Percentiles rank a stretch among this genome's conserved stretches.
These are phyloP conservation scores for Malurus elegans DNA, from an alignment of 2,113 vertebrate species.

Conservation along the genomic window DNA sequence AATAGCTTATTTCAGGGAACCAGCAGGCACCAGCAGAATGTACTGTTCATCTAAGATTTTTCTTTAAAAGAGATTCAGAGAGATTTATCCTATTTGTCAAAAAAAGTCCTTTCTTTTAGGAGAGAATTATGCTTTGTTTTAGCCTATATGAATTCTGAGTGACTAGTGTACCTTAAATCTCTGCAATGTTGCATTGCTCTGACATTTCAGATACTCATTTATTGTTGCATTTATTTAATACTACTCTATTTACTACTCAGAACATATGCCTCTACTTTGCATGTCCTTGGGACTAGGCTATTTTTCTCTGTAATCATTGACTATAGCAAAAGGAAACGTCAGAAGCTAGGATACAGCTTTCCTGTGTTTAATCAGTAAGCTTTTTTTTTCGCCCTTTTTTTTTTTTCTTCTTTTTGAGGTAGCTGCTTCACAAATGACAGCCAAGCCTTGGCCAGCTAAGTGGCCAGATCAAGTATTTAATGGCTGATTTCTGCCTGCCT, in stretches of 20 bases:
- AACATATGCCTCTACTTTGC: neutral
- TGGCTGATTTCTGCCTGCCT: neutral
- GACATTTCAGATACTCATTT: neutral
- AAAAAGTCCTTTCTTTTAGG: neutral
- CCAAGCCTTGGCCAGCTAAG: neutral
- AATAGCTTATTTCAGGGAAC: slow-evolving; percentile 4
- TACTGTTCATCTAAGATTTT: neutral
- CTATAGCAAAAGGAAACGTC: neutral
- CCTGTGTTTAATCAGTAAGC: neutral
- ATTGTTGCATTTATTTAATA: neutral
- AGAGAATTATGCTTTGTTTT: neutral
- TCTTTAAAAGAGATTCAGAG: neutral
- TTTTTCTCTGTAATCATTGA: neutral
- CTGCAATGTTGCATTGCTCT: neutral
- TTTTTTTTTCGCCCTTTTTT: neutral
- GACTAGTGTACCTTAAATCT: neutral
- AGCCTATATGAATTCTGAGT: neutral
- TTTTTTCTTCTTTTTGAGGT: neutral
- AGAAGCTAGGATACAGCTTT: neutral
- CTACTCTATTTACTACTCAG: neutral
- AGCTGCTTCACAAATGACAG: neutral
- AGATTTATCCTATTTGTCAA: neutral
- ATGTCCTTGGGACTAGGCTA: neutral
- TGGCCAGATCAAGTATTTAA: neutral
- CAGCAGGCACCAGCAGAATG: slow-evolving; percentile 3